phyloP scores from a whole-genome alignment of 1,140 invertebrate genomes.

The Drosophila guanche region DNA sequence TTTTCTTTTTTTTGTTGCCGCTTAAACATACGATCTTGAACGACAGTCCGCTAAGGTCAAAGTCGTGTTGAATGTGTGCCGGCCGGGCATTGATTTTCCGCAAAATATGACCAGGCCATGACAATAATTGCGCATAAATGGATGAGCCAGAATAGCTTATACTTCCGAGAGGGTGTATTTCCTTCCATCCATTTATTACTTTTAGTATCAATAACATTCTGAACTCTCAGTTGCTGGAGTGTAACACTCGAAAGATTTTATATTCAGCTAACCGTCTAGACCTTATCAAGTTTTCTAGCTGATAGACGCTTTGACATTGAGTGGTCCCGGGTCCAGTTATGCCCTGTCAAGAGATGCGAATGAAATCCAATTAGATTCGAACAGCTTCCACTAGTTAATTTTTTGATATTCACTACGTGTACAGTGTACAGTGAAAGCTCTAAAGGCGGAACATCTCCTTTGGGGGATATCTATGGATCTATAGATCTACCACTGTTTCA shows the following conservation, averaged over 20 bases:
- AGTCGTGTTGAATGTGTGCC: slow-evolving; percentile 40
- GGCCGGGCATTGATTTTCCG: slow-evolving; percentile 62
- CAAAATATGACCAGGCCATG: slow-evolving; percentile 18
- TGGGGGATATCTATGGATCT: no score
- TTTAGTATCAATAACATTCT: no score
- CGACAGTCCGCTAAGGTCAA: slow-evolving; percentile 64
- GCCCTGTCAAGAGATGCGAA: background rate
- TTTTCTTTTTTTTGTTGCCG: slow-evolving; percentile 21
- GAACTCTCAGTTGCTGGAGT: no score
- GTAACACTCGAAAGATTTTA: slow-evolving; percentile 11
- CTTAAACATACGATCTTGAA: slow-evolving; percentile 62
- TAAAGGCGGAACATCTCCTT: no score
- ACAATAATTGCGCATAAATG: background rate
- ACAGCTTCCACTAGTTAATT: no score
- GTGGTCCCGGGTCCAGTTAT: slow-evolving; percentile 36
- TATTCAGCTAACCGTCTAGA: slow-evolving; percentile 30
- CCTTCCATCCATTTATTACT: background rate
- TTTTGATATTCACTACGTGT: no score
- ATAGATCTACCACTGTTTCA: background rate
- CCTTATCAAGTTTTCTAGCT: slow-evolving; percentile 39
- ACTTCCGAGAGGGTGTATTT: background rate
- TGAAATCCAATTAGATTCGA: slow-evolving; percentile 13
- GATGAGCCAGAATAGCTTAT: background rate
- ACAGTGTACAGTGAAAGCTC: no score
- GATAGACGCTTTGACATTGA: slow-evolving; percentile 53